Evolutionary conservation across 2,797 vertebrate genomes (phyloP), one percentile per base, ranked within the genome.

Genomic region (Eremophila alpestris): DNA sequence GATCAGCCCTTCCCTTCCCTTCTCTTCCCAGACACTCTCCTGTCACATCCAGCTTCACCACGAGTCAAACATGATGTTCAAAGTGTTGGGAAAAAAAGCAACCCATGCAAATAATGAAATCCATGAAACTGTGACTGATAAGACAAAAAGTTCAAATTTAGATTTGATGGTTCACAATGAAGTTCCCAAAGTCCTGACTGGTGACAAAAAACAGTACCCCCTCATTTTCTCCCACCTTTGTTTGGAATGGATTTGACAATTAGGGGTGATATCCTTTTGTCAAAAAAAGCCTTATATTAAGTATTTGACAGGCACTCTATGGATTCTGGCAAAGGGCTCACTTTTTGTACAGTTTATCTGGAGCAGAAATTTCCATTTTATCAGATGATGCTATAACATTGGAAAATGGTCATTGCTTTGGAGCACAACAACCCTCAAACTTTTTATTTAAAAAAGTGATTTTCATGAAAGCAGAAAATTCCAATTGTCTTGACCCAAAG

Each of bases 201-300:
- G 86, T 98, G 93, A 96, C 96, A 97, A 96, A 97, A 97, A 94
- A 51, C 93, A 96, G 97, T 95, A 97, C 83, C 83, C 38, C 91
- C 80, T 92, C 78, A 87, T 96, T 91, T 96, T 95, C 96, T 96
- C 95, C 95, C 74, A 94, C 83, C 89, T 95, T 95, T 94, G 74
- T 97, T 97, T 97, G 93, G 90, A 97, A 94, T 90, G 85, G 94
- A 97, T 97, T 97, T 96, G 93, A 96, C 95, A 96, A 94, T 95
- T 91, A 94, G 82, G 89, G 69, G 85, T 90, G 94, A 88, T 94
- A 86, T 34, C 92, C 75, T 95, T 97, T 97, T 96, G 92, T 97
- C 97, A 98, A 97, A 97, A 58, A 77, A 97, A 97, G 85, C 77
- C 74, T 64, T 54, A 95, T 87, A 6, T 95, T 96, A 96, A 95